phyloP scores from a whole-genome alignment of 2,888 invertebrate species.

The Diaperis boleti region DNA sequence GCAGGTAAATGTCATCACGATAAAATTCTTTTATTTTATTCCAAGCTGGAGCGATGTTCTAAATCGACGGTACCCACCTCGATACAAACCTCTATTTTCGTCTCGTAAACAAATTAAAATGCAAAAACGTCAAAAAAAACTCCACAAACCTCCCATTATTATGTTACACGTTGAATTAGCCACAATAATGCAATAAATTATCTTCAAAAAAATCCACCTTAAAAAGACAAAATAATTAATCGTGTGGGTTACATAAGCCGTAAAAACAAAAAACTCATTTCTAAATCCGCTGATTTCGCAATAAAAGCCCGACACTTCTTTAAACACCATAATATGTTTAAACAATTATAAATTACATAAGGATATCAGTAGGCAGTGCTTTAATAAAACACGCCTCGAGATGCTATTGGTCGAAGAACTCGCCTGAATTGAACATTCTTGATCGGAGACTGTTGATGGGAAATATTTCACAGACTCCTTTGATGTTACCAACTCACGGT shows the following conservation, averaged over 20 bases:
- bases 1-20: too few species aligned
- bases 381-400: slow-evolving; percentile 50
- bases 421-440: slow-evolving; percentile 47
- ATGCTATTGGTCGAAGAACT: slow-evolving; percentile 46
- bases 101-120: slow-evolving; percentile 5
- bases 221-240: slow-evolving; percentile 16
- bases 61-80: too few species aligned
- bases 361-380: slow-evolving; percentile 48
- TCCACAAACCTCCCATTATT: slow-evolving; percentile 7
- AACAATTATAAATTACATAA: slow-evolving; percentile 44
- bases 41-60: too few species aligned
- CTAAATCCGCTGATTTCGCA: slow-evolving; percentile 23
- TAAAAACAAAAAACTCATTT: slow-evolving; percentile 19
- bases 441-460: slow-evolving; percentile 47
- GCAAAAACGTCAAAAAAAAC: slow-evolving; percentile 6
- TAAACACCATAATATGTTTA: slow-evolving; percentile 30
- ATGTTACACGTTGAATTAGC: slow-evolving; percentile 3
- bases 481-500: slow-evolving; percentile 48
- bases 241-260: slow-evolving; percentile 18
- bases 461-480: slow-evolving; percentile 49
- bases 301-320: slow-evolving; percentile 20
- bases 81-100: neutral
- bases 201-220: slow-evolving; percentile 7
- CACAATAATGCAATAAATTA: slow-evolving; percentile 8
- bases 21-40: too few species aligned